Base-by-base conservation (phyloP, 2,113 vertebrate genomes). In the Clinocottus analis region DNA sequence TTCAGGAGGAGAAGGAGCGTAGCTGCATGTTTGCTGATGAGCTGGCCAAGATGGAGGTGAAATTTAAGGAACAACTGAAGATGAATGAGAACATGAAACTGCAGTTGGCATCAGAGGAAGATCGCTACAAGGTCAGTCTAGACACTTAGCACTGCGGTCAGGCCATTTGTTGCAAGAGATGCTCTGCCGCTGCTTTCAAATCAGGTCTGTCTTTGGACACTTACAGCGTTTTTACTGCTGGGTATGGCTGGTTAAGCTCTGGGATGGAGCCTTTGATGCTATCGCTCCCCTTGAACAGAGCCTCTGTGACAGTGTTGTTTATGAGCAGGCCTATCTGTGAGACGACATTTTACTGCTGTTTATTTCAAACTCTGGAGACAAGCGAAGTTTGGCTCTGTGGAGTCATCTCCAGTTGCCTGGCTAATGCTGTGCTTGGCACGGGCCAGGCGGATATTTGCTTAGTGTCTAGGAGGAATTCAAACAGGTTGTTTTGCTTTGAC, bases 1-100 rank as follows among this genome's bases (percentile, higher is more conserved):
- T 92, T 80, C 83, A 98, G 98, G 98, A 98, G 56, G 97, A 98
- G 93, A 98, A 97, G 91, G 95, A 96, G 68, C 96, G 96, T 58
- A 98, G 96, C 91, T 95, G 85, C 88, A 94, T 96, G 93, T 96
- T 97, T 84, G 96, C 97, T 63, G 97, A 99, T 84, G 97, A 98
- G 89, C 93, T 98, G 82, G 95, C 96, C 63, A 97, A 97, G 92
- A 93, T 97, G 95, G 97, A 98, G 88, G 89, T 96, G 92, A 99
- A 97, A 87, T 96, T 96, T 94, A 99, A 97, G 86, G 97, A 98
- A 86, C 98, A 99, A 87, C 82, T 97, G 82, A 97, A 98, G 94
- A 94, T 94, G 87, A 97, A 96, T 14, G 96, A 97, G 43, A 78
- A 87, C 80, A 85, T 98, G 78, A 97, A 97, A 91, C 87, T 97